Evolutionary conservation across 1,140 invertebrate species (phyloP).

Genomic region (Mycetomoellerius zeteki): DNA sequence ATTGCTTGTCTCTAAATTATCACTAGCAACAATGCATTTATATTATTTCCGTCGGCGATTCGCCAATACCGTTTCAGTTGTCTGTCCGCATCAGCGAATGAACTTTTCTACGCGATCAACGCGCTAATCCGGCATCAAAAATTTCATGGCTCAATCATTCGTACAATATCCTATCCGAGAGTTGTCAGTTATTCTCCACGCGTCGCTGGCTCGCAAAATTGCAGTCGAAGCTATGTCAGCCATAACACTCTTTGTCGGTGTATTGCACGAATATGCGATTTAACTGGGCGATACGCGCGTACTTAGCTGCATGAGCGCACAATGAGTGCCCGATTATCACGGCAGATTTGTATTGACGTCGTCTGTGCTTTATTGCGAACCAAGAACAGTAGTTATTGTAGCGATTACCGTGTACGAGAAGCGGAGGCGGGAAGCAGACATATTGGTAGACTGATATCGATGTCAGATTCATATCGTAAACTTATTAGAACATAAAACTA

Average conservation of each 20-base stretch:
- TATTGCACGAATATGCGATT: conserved; percentile 61
- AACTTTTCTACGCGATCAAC: conserved; percentile 29
- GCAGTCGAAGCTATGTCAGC: conserved; percentile 62
- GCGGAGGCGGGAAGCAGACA: not conserved
- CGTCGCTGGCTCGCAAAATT: conserved; percentile 59
- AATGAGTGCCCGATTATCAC: conserved; percentile 60
- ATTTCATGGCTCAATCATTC: conserved; percentile 46
- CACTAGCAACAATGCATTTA: not conserved
- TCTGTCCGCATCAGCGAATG: not conserved
- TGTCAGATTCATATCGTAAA: conserved; percentile 27
- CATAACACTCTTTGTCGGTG: conserved; percentile 40
- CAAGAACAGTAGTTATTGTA: conserved; percentile 19
- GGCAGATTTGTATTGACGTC: conserved; percentile 51
- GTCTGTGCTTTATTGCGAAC: conserved; percentile 40
- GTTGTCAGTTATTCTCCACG: conserved; percentile 28
- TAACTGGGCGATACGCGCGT: conserved; percentile 49
- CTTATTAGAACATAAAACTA: conserved; percentile 12
- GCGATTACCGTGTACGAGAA: conserved; percentile 21
- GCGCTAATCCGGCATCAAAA: conserved; percentile 39
- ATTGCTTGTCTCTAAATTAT: not conserved
- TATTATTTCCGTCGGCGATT: not conserved
- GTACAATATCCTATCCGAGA: not conserved
- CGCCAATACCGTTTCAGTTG: conserved; percentile 9
- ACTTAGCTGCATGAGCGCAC: conserved; percentile 64
- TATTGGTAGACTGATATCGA: conserved; percentile 44